Evolutionary conservation across 1,140 invertebrate species (phyloP), one percentile per base, ranked within the genome.

Genomic region (Sipha flava): DNA sequence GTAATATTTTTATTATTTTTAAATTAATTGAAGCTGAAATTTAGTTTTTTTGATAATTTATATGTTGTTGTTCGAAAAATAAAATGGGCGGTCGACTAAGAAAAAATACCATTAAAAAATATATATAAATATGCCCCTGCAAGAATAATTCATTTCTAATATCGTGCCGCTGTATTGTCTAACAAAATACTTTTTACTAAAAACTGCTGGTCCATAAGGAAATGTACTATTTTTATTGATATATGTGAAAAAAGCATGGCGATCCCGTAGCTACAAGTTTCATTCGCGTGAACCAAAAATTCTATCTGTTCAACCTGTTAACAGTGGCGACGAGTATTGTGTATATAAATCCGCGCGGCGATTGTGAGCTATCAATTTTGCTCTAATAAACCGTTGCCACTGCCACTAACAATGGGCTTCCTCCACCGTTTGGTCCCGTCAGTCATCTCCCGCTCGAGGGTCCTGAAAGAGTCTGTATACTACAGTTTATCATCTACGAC

Each of bases 361-460:
- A 70, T 70, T 70, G 40, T 70, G 18, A 29, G 70, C 70, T 73
- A 73, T 73, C 45, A 73, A 73, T 73, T 73, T 73, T 54, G 29
- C 29, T 66, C 62, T 66, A 66, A 66, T 66, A 66, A 37, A 66
- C 16, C 31, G 62, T n/a, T 5, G 5, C n/a, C 47, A n/a, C 47
- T 18, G 18, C 18, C 16, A 3, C 18, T 40, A 66, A 66, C 62
- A 40, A 66, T 3, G 29, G 29, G n/a, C 31, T 21, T n/a, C 34
- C 3, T 64, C 5, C 9, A 7, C 21, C 9, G 9, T 45, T 29
- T 18, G 57, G 16, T 9, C 57, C 18, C 29, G n/a, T n/a, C n/a
- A n/a, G n/a, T n/a, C n/a, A n/a, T n/a, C n/a, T n/a, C n/a, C n/a
- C n/a, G n/a, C n/a, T n/a, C n/a, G n/a, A n/a, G n/a, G n/a, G n/a